A percentile compares a stretch with the other conserved stretches of the same genome.
Evolutionary conservation across 64 coral and sea anemone genomes (phyloP).

Genomic region (Acropora yongei): DNA sequence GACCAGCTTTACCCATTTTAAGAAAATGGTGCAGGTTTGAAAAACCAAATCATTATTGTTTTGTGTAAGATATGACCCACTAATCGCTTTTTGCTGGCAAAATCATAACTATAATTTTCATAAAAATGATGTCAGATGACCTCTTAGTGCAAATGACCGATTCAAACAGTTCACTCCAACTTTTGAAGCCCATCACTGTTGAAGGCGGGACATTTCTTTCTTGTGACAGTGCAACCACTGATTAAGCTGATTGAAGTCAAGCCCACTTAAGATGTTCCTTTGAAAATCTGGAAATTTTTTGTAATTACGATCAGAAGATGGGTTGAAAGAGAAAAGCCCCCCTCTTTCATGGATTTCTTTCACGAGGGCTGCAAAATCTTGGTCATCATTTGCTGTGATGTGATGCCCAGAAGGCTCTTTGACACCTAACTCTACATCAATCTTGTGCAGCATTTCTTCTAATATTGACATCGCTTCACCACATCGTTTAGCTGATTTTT

Average conservation of each 20-base stretch:
- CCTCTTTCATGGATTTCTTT: conserved; percentile 9
- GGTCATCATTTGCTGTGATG: not conserved
- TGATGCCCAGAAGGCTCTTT: not conserved
- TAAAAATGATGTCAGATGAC: not conserved
- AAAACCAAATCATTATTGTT: not conserved
- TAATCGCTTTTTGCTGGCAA: too few relatives aligned
- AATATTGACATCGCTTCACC: not conserved
- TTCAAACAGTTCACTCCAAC: not conserved
- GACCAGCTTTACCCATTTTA: not conserved
- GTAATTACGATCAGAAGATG: not conserved
- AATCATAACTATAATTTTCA: too few relatives aligned
- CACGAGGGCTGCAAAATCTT: not conserved
- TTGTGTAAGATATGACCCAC: too few relatives aligned
- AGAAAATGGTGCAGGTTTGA: not conserved
- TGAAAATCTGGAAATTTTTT: not conserved
- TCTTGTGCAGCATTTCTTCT: conserved; percentile 3
- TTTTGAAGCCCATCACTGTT: not conserved
- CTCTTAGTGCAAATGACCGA: not conserved
- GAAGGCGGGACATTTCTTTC: conserved; percentile 12
- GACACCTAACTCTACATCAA: not conserved
- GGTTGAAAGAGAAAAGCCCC: not conserved
- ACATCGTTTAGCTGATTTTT: not conserved
- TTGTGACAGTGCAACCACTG: conserved; percentile 29
- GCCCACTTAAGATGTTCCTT: conserved; percentile 20
- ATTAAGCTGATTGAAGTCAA: conserved; percentile 11